Percentiles rank a stretch among this genome's conserved stretches.
Conservation (phyloP, 2,113 vertebrate genomes). For the Spheniscus mendiculus region DNA sequence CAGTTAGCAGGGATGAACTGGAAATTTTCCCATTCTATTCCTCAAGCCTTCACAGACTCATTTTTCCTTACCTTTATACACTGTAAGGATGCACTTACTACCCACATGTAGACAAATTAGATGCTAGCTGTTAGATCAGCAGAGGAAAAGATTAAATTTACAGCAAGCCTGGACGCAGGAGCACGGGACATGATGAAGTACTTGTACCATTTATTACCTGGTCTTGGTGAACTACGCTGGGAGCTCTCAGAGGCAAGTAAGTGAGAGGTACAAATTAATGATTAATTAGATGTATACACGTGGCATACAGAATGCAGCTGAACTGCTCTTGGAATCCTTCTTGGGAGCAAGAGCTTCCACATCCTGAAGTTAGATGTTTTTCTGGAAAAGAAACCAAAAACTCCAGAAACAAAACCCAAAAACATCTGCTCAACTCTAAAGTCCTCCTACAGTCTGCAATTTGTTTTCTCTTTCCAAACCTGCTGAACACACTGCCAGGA, state of each 20-base stretch:
- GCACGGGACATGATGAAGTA: neutral
- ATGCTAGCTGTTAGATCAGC: neutral
- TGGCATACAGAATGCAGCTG: neutral
- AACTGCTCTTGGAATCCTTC: neutral
- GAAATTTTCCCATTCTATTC: neutral
- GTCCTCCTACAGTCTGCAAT: conserved; percentile 39
- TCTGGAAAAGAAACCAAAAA: neutral
- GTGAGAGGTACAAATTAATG: neutral
- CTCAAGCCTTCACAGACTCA: neutral
- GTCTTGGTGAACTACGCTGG: neutral
- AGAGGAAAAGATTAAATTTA: neutral
- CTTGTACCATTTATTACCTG: neutral
- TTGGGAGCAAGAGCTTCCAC: neutral
- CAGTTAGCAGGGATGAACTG: neutral
- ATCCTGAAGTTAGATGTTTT: neutral
- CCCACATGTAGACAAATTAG: neutral
- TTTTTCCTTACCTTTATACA: neutral
- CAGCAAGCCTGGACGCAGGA: neutral
- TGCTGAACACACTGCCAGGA: neutral
- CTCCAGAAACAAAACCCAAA: neutral
- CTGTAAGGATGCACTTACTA: neutral
- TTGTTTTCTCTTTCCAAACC: conserved; percentile 34
- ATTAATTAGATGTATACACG: neutral
- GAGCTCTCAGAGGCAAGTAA: neutral
- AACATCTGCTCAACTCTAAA: conserved; percentile 37